A percentile compares a stretch with the other conserved stretches of the same genome.
phyloP scores from a whole-genome alignment of 2,888 invertebrate genomes.

The Apotomis turbidana region DNA sequence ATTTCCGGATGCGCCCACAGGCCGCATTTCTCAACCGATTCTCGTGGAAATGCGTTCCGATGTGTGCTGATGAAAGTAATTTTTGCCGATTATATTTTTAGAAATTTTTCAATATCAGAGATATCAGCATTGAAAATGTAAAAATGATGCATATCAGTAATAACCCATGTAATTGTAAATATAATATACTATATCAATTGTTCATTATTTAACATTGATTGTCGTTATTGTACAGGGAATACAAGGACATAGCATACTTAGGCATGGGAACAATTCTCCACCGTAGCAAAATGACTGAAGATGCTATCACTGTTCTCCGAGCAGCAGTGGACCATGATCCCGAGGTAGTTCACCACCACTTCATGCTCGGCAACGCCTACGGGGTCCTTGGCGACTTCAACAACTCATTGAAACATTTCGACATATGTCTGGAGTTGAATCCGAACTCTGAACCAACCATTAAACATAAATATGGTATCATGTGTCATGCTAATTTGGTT shows the following conservation, averaged over 20 bases:
- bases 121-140: too few relatives aligned
- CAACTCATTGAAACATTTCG: conserved; percentile 84
- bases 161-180: too few relatives aligned
- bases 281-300: conserved; percentile 86
- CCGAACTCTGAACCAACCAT: conserved; percentile 85
- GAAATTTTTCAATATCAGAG: too few relatives aligned
- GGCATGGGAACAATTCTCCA: conserved; percentile 90
- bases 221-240: conserved; percentile 79
- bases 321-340: conserved; percentile 89
- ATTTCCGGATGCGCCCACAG: too few relatives aligned
- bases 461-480: conserved; percentile 85
- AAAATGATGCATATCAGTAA: too few relatives aligned
- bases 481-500: conserved; percentile 87
- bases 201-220: too few relatives aligned
- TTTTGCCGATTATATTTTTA: too few relatives aligned
- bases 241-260: conserved; percentile 88
- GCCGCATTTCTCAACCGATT: too few relatives aligned
- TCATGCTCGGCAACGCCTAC: conserved; percentile 89
- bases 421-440: conserved; percentile 86
- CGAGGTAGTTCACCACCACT: conserved; percentile 84
- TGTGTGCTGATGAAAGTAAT: too few relatives aligned
- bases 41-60: too few relatives aligned
- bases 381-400: conserved; percentile 88
- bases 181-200: too few relatives aligned
- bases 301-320: conserved; percentile 88